Evolutionary conservation across 2,888 invertebrate species (phyloP).

Genomic region (Lymantria dispar): DNA sequence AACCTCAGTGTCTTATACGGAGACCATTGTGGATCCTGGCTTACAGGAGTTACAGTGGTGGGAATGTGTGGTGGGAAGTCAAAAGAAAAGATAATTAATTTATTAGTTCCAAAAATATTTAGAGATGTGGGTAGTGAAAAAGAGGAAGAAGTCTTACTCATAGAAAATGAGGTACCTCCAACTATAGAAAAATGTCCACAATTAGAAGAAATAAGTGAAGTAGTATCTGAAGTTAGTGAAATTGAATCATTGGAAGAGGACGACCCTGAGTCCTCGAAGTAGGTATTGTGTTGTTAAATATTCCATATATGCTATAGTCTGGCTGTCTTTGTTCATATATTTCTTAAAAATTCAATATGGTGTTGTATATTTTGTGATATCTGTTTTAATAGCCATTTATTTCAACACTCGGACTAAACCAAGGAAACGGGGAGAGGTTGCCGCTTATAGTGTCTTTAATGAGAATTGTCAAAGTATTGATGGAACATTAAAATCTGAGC

Average conservation of each 20-base stretch:
- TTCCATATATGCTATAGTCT: conserved; percentile 85
- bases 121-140: conserved; percentile 52
- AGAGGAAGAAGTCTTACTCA: conserved; percentile 66
- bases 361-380: conserved; percentile 92
- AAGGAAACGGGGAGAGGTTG: conserved; percentile 87
- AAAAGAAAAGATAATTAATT: conserved; percentile 58
- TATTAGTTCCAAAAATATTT: conserved; percentile 72
- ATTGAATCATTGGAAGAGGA: conserved; percentile 49
- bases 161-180: conserved; percentile 51
- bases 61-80: too few relatives aligned
- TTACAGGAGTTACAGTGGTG: too few relatives aligned
- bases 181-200: conserved; percentile 22
- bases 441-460: conserved; percentile 99
- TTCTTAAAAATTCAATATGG: conserved; percentile 94
- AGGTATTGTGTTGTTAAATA: conserved; percentile 58
- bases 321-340: conserved; percentile 88
- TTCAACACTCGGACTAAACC: conserved; percentile 90
- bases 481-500: conserved; percentile 96
- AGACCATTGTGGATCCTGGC: too few relatives aligned
- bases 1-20: too few relatives aligned
- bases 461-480: conserved; percentile 95
- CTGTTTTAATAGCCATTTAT: conserved; percentile 90
- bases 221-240: conserved; percentile 49
- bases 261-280: conserved; percentile 53
- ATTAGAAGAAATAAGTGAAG: conserved; percentile 46